Conservation (phyloP, 1,140 invertebrate genomes). For the Drosophila triauraria region DNA sequence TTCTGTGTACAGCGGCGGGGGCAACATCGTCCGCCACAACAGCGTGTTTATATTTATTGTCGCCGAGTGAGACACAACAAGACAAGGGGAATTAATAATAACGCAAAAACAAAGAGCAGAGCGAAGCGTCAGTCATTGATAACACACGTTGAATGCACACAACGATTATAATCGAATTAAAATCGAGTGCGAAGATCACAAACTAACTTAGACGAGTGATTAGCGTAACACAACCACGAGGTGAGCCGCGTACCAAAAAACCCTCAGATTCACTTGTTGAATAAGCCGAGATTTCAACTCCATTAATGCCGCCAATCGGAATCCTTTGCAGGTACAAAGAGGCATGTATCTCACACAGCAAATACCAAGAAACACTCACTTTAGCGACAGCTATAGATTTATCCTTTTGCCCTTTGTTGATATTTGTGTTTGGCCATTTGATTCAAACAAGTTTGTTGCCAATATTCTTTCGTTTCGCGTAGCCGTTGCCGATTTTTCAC, state of each 20-base stretch:
- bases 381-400: constrained; percentile 19
- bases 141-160: constrained; percentile 57
- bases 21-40: constrained; percentile 21
- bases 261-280: constrained; percentile 45
- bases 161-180: constrained; percentile 38
- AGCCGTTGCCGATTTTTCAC: constrained; percentile 19
- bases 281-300: constrained; percentile 6
- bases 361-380: constrained; percentile 38
- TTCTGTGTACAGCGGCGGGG: constrained; percentile 1
- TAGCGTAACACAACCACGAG: constrained; percentile 12
- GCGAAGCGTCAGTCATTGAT: constrained; percentile 39
- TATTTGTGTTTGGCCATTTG: constrained; percentile 46
- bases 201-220: constrained; percentile 16
- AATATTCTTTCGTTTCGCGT: constrained; percentile 66
- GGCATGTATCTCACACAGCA: neutral
- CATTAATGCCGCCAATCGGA: constrained; percentile 3
- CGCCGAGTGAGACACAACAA: constrained; percentile 38
- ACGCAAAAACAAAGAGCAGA: constrained; percentile 47
- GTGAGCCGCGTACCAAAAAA: neutral
- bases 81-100: constrained; percentile 40
- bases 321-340: constrained; percentile 24
- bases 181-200: constrained; percentile 53
- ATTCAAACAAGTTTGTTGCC: constrained; percentile 70
- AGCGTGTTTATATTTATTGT: constrained; percentile 49
- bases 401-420: constrained; percentile 42